Percentiles rank a stretch among this genome's conserved stretches.
Conservation (phyloP, 2,797 vertebrate species). For the Pangasius djambal region DNA sequence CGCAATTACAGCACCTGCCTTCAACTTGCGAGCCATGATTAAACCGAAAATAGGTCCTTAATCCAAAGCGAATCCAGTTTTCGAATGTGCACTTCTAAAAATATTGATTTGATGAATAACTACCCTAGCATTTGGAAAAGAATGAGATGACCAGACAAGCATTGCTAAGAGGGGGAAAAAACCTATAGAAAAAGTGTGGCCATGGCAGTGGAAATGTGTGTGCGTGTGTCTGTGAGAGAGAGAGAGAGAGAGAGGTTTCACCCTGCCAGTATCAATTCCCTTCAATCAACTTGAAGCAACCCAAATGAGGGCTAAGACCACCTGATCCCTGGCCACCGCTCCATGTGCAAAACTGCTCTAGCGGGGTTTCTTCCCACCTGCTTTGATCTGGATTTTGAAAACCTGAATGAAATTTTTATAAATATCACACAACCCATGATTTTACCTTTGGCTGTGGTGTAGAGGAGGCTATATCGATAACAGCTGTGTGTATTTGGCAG, state of each 20-base stretch:
- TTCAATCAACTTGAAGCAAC: constrained; percentile 32
- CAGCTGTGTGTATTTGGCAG: not conserved
- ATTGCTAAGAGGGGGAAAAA: not conserved
- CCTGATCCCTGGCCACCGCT: constrained; percentile 22
- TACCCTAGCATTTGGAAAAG: not conserved
- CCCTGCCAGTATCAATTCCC: constrained; percentile 36
- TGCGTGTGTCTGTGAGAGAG: not conserved
- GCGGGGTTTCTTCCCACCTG: not conserved
- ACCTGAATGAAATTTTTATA: too few species aligned
- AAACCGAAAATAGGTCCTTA: constrained; percentile 28
- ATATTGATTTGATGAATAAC: constrained; percentile 25
- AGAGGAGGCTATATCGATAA: not conserved
- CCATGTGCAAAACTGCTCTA: constrained; percentile 26
- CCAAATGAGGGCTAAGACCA: constrained; percentile 22
- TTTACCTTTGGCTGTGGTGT: not conserved
- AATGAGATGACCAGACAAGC: constrained; percentile 11
- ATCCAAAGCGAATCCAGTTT: constrained; percentile 25
- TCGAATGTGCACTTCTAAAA: not conserved
- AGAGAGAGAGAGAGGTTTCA: not conserved
- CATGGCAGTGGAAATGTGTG: not conserved
- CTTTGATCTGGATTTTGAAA: not conserved
- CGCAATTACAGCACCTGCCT: constrained; percentile 29
- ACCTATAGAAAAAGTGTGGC: not conserved
- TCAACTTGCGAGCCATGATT: constrained; percentile 17
- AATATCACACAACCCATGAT: not conserved